Conservation (phyloP, 2,113 vertebrate genomes). For the Sialia sialis region DNA sequence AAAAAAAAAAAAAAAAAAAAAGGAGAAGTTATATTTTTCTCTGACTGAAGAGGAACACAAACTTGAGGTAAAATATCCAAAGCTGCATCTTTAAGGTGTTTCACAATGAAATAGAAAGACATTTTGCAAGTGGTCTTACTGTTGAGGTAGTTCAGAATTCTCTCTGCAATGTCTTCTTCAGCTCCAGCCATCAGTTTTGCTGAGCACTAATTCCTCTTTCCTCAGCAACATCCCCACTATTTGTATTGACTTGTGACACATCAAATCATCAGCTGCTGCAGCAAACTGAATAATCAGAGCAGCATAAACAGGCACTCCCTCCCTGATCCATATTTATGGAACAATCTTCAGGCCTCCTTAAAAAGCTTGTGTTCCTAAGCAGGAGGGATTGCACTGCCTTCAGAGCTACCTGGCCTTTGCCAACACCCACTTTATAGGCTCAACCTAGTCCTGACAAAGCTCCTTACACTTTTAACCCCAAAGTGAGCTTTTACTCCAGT, state of each 20-base stretch:
- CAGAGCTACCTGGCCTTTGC: not conserved
- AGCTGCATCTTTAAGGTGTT: not conserved
- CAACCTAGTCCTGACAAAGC: not conserved
- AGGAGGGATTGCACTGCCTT: not conserved
- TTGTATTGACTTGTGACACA: not conserved
- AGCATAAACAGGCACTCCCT: not conserved
- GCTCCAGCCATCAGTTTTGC: not conserved
- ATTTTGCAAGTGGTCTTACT: not conserved
- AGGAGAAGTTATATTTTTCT: not conserved
- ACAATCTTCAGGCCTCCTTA: not conserved
- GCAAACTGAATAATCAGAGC: not conserved
- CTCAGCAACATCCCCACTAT: not conserved
- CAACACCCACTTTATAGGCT: not conserved
- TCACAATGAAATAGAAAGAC: not conserved
- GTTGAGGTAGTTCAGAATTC: not conserved
- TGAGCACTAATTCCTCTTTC: not conserved
- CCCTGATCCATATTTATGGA: not conserved
- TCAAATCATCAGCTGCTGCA: not conserved
- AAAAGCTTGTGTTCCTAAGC: not conserved
- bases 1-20: not conserved
- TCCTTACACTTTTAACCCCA: not conserved
- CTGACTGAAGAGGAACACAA: not conserved
- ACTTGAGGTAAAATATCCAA: not conserved
- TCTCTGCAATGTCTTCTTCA: not conserved
- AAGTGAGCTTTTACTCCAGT: not conserved